These are phyloP conservation scores for Metallyticus violacea DNA, from an alignment of 2,888 invertebrate genomes.

Conservation along the genomic window DNA sequence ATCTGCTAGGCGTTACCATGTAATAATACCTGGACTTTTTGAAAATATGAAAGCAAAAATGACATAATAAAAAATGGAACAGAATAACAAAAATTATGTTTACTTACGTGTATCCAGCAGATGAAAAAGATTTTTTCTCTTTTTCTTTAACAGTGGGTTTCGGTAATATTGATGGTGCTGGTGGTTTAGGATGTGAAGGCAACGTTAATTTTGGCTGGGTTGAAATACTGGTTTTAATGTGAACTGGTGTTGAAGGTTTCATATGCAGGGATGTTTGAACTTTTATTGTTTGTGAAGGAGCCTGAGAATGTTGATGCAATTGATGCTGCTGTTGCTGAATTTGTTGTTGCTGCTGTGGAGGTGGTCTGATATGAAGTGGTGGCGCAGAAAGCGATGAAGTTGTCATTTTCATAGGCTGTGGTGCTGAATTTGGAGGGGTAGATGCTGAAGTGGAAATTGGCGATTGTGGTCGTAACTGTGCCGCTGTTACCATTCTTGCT, in stretches of 20 bases:
- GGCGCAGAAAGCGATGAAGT: conserved; percentile 26
- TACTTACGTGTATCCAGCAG: conserved; percentile 52
- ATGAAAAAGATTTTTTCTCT: conserved; percentile 67
- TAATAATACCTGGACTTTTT: too few species aligned
- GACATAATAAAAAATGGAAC: conserved; percentile 31
- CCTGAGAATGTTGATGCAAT: background rate
- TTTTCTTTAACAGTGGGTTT: conserved; percentile 70
- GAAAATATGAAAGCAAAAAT: background rate
- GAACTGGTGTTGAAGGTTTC: conserved; percentile 14
- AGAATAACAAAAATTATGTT: conserved; percentile 12
- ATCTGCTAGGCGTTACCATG: too few species aligned
- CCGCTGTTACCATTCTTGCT: conserved; percentile 32
- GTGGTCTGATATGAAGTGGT: conserved; percentile 31
- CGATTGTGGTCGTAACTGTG: conserved; percentile 32
- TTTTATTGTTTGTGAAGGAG: background rate
- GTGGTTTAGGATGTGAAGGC: conserved; percentile 23
- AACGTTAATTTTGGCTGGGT: conserved; percentile 5
- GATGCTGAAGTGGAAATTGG: conserved; percentile 25
- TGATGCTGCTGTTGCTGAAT: background rate
- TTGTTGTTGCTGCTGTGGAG: conserved; percentile 23
- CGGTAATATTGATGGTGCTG: conserved; percentile 29
- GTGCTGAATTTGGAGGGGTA: conserved; percentile 1
- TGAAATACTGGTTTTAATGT: conserved; percentile 22
- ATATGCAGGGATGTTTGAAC: conserved; percentile 6
- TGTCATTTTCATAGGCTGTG: conserved; percentile 10